Base-by-base conservation (phyloP, 2,113 vertebrate genomes). In the Oxyura jamaicensis region DNA sequence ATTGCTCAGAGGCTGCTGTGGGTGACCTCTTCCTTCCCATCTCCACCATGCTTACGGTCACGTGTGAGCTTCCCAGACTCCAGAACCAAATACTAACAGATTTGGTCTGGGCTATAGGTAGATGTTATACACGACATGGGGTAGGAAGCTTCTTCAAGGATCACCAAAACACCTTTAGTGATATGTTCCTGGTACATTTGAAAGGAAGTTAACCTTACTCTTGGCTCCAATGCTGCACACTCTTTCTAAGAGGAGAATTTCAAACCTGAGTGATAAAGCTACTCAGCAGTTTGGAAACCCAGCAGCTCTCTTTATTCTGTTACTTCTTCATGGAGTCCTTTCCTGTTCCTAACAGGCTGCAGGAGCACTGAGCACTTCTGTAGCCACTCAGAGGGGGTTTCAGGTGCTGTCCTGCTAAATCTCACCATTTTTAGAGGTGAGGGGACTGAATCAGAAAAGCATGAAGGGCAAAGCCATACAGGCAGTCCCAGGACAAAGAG, bases 1-100 rank as follows among this genome's bases (percentile, higher is more conserved):
- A 93, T 94, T 91, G 90, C 83, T 94, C 86, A 91, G 73, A 86
- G 73, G 48, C 83, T 94, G 76, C 73, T 60, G 76, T 10, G 60
- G 52, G 72, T 2, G 60, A 90, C 71, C 75, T 93, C 72, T 69
- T 88, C 88, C 75, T 58, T 95, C 88, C 76, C 4, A 4, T 92
- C 44, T 93, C 60, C 52, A 3, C 3, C 76, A 85, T 55, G 18
- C 63, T 85, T 53, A 48, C 0, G 17, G 39, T 66, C 23, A 76
- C 21, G 42, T 46, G 11, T 15, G 11, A 77, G 26, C 25, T 16
- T 63, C 79, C 77, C 2, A 2, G 79, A 35, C 52, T 71, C 26
- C 76, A 71, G 42, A 88, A 65, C 7, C 0, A 31, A 76, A 58
- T 16, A 41, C 9, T 60, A 60, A 33, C 0, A 3, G 36, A 52